Percentiles rank a stretch among this genome's conserved stretches.
Evolutionary conservation across 1,140 invertebrate genomes (phyloP).

Genomic region (Heliconius himera): DNA sequence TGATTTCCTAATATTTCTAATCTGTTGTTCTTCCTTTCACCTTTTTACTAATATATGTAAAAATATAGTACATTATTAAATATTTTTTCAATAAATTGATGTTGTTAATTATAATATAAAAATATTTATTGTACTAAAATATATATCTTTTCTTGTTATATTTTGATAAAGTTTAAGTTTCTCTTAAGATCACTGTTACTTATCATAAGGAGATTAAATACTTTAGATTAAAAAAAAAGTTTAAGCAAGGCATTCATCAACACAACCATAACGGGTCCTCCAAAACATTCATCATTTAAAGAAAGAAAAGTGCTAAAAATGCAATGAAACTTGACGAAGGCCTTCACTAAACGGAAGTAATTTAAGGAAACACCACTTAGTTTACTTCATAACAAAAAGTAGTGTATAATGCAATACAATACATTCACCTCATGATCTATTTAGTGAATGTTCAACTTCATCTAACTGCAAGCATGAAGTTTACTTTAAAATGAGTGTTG

Average conservation of each 20-base stretch:
- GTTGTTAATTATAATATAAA: no score
- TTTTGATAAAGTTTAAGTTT: no score
- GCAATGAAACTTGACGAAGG: background rate
- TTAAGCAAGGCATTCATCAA: no score
- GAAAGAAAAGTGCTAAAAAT: background rate
- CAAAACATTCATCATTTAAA: background rate
- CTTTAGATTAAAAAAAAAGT: no score
- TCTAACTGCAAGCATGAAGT: slow-evolving; percentile 9
- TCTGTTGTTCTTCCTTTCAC: background rate
- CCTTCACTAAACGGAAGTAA: background rate
- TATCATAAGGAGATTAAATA: no score
- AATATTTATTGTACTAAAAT: no score
- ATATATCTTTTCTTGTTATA: no score
- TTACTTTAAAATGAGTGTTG: background rate
- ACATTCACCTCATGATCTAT: slow-evolving; percentile 39
- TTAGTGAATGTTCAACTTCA: slow-evolving; percentile 34
- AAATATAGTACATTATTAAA: no score
- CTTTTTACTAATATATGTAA: background rate
- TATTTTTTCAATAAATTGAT: no score
- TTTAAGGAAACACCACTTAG: slow-evolving; percentile 14
- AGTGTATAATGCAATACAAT: no score
- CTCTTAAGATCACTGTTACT: no score
- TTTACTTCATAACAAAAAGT: background rate
- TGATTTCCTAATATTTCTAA: background rate
- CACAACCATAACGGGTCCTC: background rate